A percentile compares a stretch with the other conserved stretches of the same genome.
Conservation (phyloP, 2,113 vertebrate species). For the Embiotoca jacksoni region DNA sequence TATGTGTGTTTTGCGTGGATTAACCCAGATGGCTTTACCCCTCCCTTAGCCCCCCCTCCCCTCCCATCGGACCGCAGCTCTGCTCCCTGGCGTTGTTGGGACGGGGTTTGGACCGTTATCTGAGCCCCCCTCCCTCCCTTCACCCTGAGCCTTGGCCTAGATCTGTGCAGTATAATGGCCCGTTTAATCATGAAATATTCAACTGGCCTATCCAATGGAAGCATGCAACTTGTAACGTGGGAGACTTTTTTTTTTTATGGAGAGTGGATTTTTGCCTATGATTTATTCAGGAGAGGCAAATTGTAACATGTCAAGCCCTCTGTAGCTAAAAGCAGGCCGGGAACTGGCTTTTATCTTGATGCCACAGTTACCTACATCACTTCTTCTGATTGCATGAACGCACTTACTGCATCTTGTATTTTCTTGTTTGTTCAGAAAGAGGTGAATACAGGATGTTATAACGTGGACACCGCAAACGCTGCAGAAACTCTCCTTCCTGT, state of each 20-base stretch:
- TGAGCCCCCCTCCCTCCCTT: slow-evolving; percentile 55
- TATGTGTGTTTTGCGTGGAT: slow-evolving; percentile 73
- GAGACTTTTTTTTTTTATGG: slow-evolving; percentile 69
- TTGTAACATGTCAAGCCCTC: slow-evolving; percentile 50
- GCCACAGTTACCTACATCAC: slow-evolving; percentile 17
- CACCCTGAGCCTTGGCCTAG: slow-evolving; percentile 79
- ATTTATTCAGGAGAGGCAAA: slow-evolving; percentile 76
- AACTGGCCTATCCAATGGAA: slow-evolving; percentile 64
- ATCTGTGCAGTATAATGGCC: slow-evolving; percentile 75
- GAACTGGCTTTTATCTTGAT: slow-evolving; percentile 36
- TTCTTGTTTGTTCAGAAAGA: slow-evolving; percentile 23
- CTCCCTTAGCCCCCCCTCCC: slow-evolving; percentile 66
- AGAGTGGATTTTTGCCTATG: slow-evolving; percentile 61
- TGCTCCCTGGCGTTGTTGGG: slow-evolving; percentile 56
- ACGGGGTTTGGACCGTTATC: slow-evolving; percentile 80
- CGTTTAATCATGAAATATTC: slow-evolving; percentile 83
- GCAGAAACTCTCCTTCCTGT: slow-evolving; percentile 82
- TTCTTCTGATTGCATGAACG: slow-evolving; percentile 34
- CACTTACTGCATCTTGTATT: slow-evolving; percentile 49
- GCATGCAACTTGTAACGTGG: slow-evolving; percentile 59
- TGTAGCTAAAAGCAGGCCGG: slow-evolving; percentile 36
- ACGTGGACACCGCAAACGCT: slow-evolving; percentile 76
- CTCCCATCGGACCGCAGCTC: slow-evolving; percentile 52
- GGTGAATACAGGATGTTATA: slow-evolving; percentile 80
- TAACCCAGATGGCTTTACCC: slow-evolving; percentile 75